Evolutionary conservation across 2,888 invertebrate species (phyloP).

Genomic region (Celastrina argiolus): DNA sequence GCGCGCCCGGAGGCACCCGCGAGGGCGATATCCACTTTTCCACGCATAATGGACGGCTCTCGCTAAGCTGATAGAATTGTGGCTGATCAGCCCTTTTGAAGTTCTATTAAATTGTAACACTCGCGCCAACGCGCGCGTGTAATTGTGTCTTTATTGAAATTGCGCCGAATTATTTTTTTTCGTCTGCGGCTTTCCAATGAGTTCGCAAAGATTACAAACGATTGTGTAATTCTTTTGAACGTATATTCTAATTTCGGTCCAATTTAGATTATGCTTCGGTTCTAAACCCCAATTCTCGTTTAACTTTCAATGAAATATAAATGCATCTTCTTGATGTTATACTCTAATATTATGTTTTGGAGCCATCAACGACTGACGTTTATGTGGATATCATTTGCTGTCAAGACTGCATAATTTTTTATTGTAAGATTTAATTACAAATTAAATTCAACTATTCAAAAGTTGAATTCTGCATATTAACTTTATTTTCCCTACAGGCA

Average conservation of each 20-base stretch:
- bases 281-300: too few species aligned
- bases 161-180: slow-evolving; percentile 61
- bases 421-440: too few species aligned
- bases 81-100: slow-evolving; percentile 75
- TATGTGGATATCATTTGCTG: too few species aligned
- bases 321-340: too few species aligned
- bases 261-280: neutral
- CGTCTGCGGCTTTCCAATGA: slow-evolving; percentile 15
- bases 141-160: slow-evolving; percentile 74
- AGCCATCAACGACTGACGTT: too few species aligned
- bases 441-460: too few species aligned
- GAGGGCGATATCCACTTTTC: slow-evolving; percentile 73
- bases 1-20: slow-evolving; percentile 35
- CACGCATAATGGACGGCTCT: slow-evolving; percentile 72
- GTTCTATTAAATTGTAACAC: slow-evolving; percentile 76
- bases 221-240: slow-evolving; percentile 1
- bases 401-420: too few species aligned
- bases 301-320: too few species aligned
- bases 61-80: slow-evolving; percentile 78
- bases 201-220: neutral
- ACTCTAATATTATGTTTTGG: too few species aligned
- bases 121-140: slow-evolving; percentile 71
- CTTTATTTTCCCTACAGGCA: too few species aligned
- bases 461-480: too few species aligned
- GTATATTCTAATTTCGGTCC: neutral